phyloP scores from a whole-genome alignment of 1,140 invertebrate species.

The Drosophila mauritiana region DNA sequence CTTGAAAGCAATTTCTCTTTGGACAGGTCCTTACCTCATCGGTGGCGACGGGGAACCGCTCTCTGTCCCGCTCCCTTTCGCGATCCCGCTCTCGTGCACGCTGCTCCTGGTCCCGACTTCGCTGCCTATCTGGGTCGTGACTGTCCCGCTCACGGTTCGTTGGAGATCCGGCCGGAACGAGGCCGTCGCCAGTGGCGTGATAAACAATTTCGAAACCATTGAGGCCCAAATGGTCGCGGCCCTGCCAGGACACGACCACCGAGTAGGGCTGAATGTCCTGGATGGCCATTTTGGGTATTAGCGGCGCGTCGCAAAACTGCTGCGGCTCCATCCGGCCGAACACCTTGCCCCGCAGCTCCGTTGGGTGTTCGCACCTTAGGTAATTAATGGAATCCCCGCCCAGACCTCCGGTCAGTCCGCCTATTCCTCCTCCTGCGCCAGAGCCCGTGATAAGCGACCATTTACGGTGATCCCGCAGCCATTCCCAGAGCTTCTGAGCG shows the following conservation, averaged over 20 bases:
- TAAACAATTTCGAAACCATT: conserved; percentile 94
- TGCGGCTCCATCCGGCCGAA: conserved; percentile 92
- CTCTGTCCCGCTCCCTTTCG: conserved; percentile 29
- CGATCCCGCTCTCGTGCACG: conserved; percentile 33
- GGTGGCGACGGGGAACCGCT: conserved; percentile 48
- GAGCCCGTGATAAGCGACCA: conserved; percentile 79
- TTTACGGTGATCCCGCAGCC: conserved; percentile 94
- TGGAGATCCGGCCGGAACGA: conserved; percentile 85
- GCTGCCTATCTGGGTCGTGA: conserved; percentile 16
- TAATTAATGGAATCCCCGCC: conserved; percentile 86
- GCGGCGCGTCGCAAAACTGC: conserved; percentile 92
- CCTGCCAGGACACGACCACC: conserved; percentile 95
- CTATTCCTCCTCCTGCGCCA: not conserved
- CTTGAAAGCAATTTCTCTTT: not conserved
- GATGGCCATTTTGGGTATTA: conserved; percentile 92
- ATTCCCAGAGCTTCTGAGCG: conserved; percentile 94
- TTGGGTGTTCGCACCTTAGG: conserved; percentile 91
- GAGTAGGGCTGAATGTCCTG: conserved; percentile 95
- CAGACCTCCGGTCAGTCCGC: not conserved
- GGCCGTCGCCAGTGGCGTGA: conserved; percentile 88
- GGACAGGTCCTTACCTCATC: conserved; percentile 63
- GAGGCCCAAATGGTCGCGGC: conserved; percentile 93
- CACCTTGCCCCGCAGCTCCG: conserved; percentile 89
- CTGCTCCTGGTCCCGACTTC: conserved; percentile 8
- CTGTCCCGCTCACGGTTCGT: conserved; percentile 51